Percentiles rank a stretch among this genome's conserved stretches.
These are phyloP conservation scores for Orcinus orca DNA, from an alignment of 2,113 vertebrate species.

Conservation along the genomic window DNA sequence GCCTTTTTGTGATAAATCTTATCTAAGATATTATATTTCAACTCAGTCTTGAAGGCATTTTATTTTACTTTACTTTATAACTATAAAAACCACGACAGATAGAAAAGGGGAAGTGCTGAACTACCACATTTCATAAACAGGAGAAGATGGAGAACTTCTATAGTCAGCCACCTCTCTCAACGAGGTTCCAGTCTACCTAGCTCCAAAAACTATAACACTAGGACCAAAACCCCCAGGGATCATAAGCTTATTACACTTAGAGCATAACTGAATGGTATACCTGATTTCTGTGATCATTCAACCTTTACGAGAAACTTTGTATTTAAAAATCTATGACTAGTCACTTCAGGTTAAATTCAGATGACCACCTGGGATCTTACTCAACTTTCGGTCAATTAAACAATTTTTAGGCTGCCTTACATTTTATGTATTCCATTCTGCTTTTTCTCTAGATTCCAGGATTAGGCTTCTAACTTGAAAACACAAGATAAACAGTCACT, in stretches of 20 bases:
- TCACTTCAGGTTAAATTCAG: conserved; percentile 10
- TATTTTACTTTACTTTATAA: conserved; percentile 31
- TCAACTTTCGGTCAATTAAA: conserved; percentile 4
- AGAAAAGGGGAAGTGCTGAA: background rate
- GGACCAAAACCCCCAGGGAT: background rate
- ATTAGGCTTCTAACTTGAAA: background rate
- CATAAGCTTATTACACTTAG: background rate
- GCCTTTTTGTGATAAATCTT: background rate
- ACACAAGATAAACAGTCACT: background rate
- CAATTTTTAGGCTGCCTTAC: background rate
- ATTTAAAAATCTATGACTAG: background rate
- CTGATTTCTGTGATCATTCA: background rate
- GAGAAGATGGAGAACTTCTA: background rate
- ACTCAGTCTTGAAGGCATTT: background rate
- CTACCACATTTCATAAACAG: background rate
- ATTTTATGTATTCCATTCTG: background rate
- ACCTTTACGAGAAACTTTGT: background rate
- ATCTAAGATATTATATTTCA: background rate
- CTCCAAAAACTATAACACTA: background rate
- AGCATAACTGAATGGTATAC: background rate
- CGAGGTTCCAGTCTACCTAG: background rate
- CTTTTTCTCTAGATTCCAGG: background rate
- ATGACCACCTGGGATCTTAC: background rate
- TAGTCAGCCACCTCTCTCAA: background rate
- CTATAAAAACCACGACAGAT: background rate